Conservation (phyloP, 2,797 vertebrate species). For the Choloepus didactylus region DNA sequence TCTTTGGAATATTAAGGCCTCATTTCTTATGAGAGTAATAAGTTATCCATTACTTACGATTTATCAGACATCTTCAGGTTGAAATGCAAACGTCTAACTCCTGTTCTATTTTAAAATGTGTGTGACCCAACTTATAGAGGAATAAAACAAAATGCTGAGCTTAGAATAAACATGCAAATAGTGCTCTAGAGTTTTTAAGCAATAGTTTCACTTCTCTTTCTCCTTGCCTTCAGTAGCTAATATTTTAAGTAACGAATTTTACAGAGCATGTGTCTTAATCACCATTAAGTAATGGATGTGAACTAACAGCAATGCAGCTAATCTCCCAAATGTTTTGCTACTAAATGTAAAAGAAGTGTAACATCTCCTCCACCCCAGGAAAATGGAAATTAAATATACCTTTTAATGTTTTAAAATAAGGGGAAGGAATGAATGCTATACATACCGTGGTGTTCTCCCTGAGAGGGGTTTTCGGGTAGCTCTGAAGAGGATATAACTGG, state of each 20-base stretch:
- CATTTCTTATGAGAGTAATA: constrained; percentile 15
- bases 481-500: constrained; percentile 90
- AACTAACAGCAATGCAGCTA: not conserved
- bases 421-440: not conserved
- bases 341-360: constrained; percentile 4
- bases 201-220: constrained; percentile 65
- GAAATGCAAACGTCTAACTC: not conserved
- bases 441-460: constrained; percentile 86
- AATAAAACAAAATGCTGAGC: not conserved
- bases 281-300: not conserved
- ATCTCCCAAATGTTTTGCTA: not conserved
- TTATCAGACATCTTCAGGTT: not conserved
- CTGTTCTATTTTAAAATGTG: constrained; percentile 13
- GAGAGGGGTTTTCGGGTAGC: constrained; percentile 88
- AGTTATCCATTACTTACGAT: not conserved
- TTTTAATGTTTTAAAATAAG: not conserved
- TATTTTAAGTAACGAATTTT: not conserved
- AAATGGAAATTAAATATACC: not conserved
- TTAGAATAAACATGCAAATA: constrained; percentile 69
- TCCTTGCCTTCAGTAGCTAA: not conserved
- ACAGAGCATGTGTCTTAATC: not conserved
- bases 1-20: not conserved
- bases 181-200: constrained; percentile 33
- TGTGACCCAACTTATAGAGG: not conserved
- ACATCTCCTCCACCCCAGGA: not conserved